A percentile compares a stretch with the other conserved stretches of the same genome.
Evolutionary conservation across 1,140 invertebrate species (phyloP).

Genomic region (Schlechtendalia chinensis): DNA sequence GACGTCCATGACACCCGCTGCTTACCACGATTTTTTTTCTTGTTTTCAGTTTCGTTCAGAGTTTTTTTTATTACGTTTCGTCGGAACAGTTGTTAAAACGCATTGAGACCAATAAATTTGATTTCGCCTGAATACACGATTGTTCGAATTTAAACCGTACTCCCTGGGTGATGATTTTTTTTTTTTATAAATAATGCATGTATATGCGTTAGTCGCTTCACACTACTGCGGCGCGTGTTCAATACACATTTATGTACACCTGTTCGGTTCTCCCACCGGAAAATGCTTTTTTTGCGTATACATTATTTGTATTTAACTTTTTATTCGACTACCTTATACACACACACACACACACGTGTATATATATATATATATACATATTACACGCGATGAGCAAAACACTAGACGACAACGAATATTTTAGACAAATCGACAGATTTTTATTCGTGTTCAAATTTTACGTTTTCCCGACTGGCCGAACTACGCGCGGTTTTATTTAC

Average conservation of each 20-base stretch:
- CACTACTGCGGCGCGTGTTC: not conserved
- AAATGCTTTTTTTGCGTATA: not conserved
- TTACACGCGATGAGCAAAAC: too few species aligned
- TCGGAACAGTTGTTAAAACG: not conserved
- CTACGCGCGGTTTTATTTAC: too few species aligned
- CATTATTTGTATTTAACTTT: not conserved
- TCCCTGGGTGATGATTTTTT: conserved; percentile 1
- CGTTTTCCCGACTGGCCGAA: too few species aligned
- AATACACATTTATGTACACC: conserved; percentile 7
- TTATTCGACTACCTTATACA: not conserved
- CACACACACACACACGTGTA: too few species aligned
- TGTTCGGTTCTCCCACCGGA: not conserved
- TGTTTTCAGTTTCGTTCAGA: too few species aligned
- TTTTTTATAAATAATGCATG: not conserved
- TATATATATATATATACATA: not conserved
- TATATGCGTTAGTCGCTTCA: too few species aligned
- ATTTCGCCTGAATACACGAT: not conserved
- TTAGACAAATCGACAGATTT: too few species aligned
- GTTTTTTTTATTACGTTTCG: too few species aligned
- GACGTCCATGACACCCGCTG: too few species aligned
- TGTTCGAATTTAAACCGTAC: not conserved
- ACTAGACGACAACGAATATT: too few species aligned
- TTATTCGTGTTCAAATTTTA: too few species aligned
- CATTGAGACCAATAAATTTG: not conserved
- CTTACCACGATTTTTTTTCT: too few species aligned